A percentile compares a stretch with the other conserved stretches of the same genome.
Conservation (phyloP, 2,888 invertebrate species). For the Therioaphis trifolii region DNA sequence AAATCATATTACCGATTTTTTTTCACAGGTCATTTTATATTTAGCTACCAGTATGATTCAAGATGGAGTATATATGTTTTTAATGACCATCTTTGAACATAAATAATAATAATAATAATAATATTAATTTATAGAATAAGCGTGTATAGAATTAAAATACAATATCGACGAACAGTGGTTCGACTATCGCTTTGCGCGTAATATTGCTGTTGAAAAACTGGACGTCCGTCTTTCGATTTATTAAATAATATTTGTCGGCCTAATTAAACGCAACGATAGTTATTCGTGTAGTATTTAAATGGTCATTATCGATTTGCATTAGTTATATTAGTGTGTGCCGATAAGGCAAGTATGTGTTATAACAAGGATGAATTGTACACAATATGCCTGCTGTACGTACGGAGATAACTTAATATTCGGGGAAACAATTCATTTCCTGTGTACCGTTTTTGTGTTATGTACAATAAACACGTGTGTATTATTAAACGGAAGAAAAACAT, state of each 20-base stretch:
- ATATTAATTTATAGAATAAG: neutral
- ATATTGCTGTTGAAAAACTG: conserved; percentile 36
- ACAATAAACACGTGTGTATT: neutral
- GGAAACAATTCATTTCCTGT: conserved; percentile 54
- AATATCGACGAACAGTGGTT: neutral
- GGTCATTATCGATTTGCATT: conserved; percentile 46
- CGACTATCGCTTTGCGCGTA: neutral
- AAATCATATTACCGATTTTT: too few species aligned
- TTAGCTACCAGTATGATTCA: conserved; percentile 23
- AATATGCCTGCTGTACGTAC: too few species aligned
- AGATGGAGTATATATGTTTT: conserved; percentile 54
- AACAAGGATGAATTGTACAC: neutral
- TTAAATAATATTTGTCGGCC: conserved; percentile 56
- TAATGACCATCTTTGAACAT: conserved; percentile 57
- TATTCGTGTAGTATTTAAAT: neutral
- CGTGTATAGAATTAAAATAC: neutral
- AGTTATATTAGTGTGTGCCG: neutral
- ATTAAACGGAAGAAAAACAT: neutral
- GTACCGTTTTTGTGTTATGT: neutral
- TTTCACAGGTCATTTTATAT: too few species aligned
- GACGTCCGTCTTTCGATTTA: conserved; percentile 35
- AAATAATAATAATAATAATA: neutral
- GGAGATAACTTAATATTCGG: conserved; percentile 16
- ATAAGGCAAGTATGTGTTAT: conserved; percentile 21
- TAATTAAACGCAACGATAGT: conserved; percentile 41